Base-by-base conservation (phyloP, 2,113 vertebrate genomes). In the Cathartes aura region DNA sequence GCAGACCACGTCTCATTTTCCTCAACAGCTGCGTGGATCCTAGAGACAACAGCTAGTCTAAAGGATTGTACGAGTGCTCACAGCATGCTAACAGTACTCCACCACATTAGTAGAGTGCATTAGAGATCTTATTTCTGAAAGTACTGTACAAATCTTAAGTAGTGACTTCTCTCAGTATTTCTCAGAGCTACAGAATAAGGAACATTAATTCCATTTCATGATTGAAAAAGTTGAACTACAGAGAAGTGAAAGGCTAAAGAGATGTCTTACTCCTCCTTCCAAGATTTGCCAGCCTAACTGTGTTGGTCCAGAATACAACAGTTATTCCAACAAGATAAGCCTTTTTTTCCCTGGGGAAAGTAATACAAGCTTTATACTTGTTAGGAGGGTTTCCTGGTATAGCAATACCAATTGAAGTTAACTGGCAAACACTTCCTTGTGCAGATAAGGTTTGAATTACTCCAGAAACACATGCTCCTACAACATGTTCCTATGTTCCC, bases 371-470 rank as follows among this genome's bases (percentile, higher is more conserved):
- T 87, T 86, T 93, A 53, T 52, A 72, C 50, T 79, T 71, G 27
- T 55, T 91, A 76, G 38, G 55, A 97, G 81, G 32, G 89, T 86
- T 97, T 97, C 91, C 95, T 96, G 94, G n/a, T 66, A 76, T 40
- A 89, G 80, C 56, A 72, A 91, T 68, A 89, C 34, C 84, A 58
- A 72, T 94, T 91, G 81, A 92, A 95, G 53, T 85, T 59, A 84
- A 50, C 84, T 47, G 71, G 62, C 70, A 94, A 95, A 96, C 68
- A 89, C 91, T 96, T 97, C 93, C 94, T 94, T 76, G 52, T 72
- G 43, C 81, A 93, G 85, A 94, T 95, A 94, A 93, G 88, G 29
- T 79, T 94, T 78, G 87, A 90, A 94, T 96, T 80, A 85, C 70
- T 85, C 30, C 90, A 96, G 70, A 83, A 97, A 86, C 40, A 82